Percentiles rank a stretch among this genome's conserved stretches.
These are phyloP conservation scores for Drosophila mojavensis DNA, from an alignment of 1,140 invertebrate species.

Conservation along the genomic window DNA sequence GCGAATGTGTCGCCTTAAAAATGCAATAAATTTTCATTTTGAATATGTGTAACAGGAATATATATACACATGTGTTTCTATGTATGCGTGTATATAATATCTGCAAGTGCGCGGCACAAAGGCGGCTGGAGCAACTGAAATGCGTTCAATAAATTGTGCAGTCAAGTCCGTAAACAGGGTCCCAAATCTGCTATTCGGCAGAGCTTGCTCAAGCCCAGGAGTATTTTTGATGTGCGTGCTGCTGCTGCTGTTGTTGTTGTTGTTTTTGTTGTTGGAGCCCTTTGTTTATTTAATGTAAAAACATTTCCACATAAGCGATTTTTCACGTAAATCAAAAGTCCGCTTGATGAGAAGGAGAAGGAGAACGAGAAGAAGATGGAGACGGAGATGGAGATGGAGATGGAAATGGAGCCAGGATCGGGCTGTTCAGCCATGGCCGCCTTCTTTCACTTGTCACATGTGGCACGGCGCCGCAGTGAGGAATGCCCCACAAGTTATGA, in stretches of 20 bases:
- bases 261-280: background rate
- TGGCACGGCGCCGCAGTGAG: slow-evolving; percentile 9
- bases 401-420: no score
- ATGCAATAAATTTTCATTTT: slow-evolving; percentile 79
- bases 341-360: slow-evolving; percentile 51
- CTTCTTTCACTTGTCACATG: slow-evolving; percentile 29
- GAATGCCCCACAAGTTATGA: slow-evolving; percentile 45
- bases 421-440: background rate
- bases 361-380: background rate
- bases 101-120: slow-evolving; percentile 66
- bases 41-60: slow-evolving; percentile 72
- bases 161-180: slow-evolving; percentile 51
- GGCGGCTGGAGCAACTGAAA: slow-evolving; percentile 19
- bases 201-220: background rate
- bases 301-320: slow-evolving; percentile 79
- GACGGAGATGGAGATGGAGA: background rate
- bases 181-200: slow-evolving; percentile 13
- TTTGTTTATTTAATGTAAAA: slow-evolving; percentile 59
- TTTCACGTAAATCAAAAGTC: slow-evolving; percentile 77
- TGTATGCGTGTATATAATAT: slow-evolving; percentile 4
- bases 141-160: slow-evolving; percentile 77
- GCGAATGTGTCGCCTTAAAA: slow-evolving; percentile 77
- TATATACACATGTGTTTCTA: slow-evolving; percentile 29
- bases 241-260: background rate
- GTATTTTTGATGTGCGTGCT: background rate